These are phyloP conservation scores for Panopea generosa DNA, from an alignment of 2,888 invertebrate genomes.

Conservation along the genomic window DNA sequence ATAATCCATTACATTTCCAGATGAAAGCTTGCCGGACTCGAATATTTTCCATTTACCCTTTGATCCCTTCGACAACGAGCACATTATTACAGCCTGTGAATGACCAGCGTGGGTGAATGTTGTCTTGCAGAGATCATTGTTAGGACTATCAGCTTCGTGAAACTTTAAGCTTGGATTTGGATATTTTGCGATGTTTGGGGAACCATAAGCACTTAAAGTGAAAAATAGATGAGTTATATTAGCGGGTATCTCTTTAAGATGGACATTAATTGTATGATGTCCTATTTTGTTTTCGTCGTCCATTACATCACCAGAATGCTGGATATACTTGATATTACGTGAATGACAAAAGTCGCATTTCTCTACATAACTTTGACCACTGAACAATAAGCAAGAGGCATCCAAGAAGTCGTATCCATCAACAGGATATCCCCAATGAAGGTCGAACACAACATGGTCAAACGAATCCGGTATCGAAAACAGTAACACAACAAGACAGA, in stretches of 20 bases:
- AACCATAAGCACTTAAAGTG: conserved; percentile 70
- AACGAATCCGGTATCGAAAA: conserved; percentile 66
- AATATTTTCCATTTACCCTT: conserved; percentile 66
- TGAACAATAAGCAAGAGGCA: conserved; percentile 68
- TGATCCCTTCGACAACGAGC: conserved; percentile 58
- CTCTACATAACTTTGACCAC: conserved; percentile 3
- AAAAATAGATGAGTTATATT: conserved; percentile 70
- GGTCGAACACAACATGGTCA: conserved; percentile 70
- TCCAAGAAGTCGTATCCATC: conserved; percentile 63
- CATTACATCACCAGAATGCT: conserved; percentile 72
- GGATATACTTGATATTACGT: conserved; percentile 13
- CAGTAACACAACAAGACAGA: conserved; percentile 64
- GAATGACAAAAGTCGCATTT: conserved; percentile 45
- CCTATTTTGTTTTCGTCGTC: conserved; percentile 49
- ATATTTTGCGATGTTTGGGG: conserved; percentile 69
- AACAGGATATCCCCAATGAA: conserved; percentile 69
- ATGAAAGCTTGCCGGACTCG: conserved; percentile 69
- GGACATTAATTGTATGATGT: conserved; percentile 71
- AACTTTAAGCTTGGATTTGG: conserved; percentile 73
- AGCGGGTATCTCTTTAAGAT: conserved; percentile 60
- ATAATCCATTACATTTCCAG: conserved; percentile 70
- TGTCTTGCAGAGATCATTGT: conserved; percentile 68
- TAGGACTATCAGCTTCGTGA: conserved; percentile 60
- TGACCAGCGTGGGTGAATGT: conserved; percentile 67
- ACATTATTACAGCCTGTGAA: conserved; percentile 73